These are phyloP conservation scores for Aphelinus certus DNA, from an alignment of 1,140 invertebrate genomes.

Conservation along the genomic window DNA sequence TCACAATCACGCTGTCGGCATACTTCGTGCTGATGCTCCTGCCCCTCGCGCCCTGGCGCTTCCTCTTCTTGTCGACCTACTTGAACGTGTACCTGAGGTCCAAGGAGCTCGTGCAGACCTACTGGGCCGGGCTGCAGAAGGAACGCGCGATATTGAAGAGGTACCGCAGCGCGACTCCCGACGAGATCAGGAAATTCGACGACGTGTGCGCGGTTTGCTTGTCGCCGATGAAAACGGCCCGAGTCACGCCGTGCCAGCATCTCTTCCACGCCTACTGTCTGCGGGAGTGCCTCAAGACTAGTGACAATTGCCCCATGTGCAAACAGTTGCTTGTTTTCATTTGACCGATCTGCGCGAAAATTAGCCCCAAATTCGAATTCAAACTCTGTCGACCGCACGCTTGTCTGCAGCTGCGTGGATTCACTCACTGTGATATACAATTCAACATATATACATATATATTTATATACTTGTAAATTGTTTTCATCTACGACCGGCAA, in stretches of 20 bases:
- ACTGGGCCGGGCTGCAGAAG: conserved; percentile 65
- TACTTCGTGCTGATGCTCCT: conserved; percentile 68
- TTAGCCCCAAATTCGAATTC: too few relatives aligned
- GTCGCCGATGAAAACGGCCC: conserved; percentile 72
- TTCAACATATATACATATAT: not conserved
- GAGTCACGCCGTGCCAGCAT: conserved; percentile 80
- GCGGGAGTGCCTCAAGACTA: conserved; percentile 74
- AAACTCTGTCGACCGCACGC: too few relatives aligned
- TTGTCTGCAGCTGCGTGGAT: too few relatives aligned
- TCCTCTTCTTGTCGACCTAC: conserved; percentile 71
- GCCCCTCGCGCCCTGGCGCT: conserved; percentile 68
- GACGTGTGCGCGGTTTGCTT: conserved; percentile 82
- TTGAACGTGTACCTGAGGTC: conserved; percentile 75
- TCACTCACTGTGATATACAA: too few relatives aligned
- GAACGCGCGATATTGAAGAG: conserved; percentile 71
- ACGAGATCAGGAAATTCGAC: conserved; percentile 74
- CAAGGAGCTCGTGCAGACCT: conserved; percentile 70
- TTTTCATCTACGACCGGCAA: conserved; percentile 1
- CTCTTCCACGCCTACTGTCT: conserved; percentile 81
- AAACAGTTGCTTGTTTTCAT: conserved; percentile 68
- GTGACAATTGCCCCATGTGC: conserved; percentile 77
- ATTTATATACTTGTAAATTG: conserved; percentile 3
- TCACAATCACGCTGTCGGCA: conserved; percentile 67
- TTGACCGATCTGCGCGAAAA: conserved; percentile 22
- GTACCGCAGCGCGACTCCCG: conserved; percentile 72